These are phyloP conservation scores for Campoplex nolae DNA, from an alignment of 2,888 invertebrate species.

Conservation along the genomic window DNA sequence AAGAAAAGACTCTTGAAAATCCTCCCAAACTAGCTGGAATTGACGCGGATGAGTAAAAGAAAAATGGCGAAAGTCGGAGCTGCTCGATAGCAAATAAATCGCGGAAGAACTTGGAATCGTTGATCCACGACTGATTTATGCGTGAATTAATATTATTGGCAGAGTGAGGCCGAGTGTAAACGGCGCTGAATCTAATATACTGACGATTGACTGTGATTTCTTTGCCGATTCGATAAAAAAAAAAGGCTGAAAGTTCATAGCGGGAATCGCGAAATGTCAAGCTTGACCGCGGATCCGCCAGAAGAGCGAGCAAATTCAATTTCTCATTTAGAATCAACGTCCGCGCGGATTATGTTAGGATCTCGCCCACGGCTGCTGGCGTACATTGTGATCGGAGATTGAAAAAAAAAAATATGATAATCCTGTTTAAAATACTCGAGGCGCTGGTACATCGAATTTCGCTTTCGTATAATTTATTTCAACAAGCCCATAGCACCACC, in stretches of 20 bases:
- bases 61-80: too few species aligned
- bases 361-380: neutral
- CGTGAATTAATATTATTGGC: too few species aligned
- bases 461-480: neutral
- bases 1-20: too few species aligned
- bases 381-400: neutral
- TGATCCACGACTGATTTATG: too few species aligned
- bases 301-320: constrained; percentile 22
- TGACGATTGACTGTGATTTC: neutral
- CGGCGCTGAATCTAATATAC: constrained; percentile 27
- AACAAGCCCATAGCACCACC: neutral
- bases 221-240: neutral
- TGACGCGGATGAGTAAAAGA: too few species aligned
- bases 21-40: too few species aligned
- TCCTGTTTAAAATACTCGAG: neutral
- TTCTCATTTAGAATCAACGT: neutral
- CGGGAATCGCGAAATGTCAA: constrained; percentile 71
- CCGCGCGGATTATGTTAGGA: neutral
- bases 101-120: too few species aligned
- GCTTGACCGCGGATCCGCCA: constrained; percentile 54
- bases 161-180: neutral
- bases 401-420: neutral
- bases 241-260: constrained; percentile 4
- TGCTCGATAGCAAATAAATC: too few species aligned
- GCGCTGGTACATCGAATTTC: neutral